Conservation (phyloP, 2,113 vertebrate genomes). For the Ammospiza nelsoni region DNA sequence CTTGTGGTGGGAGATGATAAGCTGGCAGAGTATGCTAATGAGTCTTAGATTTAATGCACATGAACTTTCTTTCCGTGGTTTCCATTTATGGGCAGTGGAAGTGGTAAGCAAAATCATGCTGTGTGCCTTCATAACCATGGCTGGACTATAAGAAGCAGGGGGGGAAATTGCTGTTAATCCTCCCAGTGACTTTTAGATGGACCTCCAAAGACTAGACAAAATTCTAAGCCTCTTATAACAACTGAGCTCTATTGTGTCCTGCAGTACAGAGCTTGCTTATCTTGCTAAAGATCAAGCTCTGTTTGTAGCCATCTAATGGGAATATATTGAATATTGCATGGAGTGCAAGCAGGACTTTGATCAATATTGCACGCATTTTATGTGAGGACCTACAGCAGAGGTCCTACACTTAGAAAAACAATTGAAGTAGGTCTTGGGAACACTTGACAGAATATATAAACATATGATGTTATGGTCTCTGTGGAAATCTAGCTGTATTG, state of each 20-base stretch:
- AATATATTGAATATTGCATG: conserved; percentile 2
- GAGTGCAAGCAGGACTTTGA: conserved; percentile 11
- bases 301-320: neutral
- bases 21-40: neutral
- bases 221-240: neutral
- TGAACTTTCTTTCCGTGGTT: neutral
- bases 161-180: neutral
- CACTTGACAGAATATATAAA: conserved; percentile 47
- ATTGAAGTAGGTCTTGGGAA: conserved; percentile 54
- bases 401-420: conserved; percentile 49
- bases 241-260: neutral
- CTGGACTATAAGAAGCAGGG: neutral
- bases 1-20: neutral
- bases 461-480: conserved; percentile 53
- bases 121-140: neutral
- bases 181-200: neutral
- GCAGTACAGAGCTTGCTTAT: neutral
- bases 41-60: neutral
- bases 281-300: conserved; percentile 10
- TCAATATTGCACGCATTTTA: conserved; percentile 26
- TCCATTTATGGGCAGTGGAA: neutral
- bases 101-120: accelerated
- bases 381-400: conserved; percentile 61
- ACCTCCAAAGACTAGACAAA: neutral
- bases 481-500: conserved; percentile 46